Percentiles rank a stretch among this genome's conserved stretches.
These are phyloP conservation scores for Drosophila repleta DNA, from an alignment of 1,140 invertebrate genomes.

Conservation along the genomic window DNA sequence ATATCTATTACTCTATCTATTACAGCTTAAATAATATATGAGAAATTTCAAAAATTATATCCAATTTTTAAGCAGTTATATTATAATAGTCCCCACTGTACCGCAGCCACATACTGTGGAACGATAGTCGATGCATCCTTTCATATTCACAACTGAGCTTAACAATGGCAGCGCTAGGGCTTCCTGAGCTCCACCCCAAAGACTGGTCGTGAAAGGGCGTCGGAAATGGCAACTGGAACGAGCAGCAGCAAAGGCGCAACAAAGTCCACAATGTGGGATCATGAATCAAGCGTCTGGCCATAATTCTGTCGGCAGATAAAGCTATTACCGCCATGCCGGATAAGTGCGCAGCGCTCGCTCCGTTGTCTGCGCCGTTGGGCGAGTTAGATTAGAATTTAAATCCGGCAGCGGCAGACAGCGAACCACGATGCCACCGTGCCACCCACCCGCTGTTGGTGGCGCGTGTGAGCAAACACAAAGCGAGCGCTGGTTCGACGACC, in stretches of 20 bases:
- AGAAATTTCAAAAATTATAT: not conserved
- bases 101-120: not conserved
- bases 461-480: slow-evolving; percentile 55
- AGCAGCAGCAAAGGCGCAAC: slow-evolving; percentile 43
- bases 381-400: slow-evolving; percentile 79
- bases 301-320: slow-evolving; percentile 81
- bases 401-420: slow-evolving; percentile 43
- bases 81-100: slow-evolving; percentile 6
- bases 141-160: slow-evolving; percentile 54
- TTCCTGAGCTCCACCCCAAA: slow-evolving; percentile 42
- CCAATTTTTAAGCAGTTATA: not conserved
- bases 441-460: slow-evolving; percentile 25
- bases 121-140: slow-evolving; percentile 47
- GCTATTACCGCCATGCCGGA: slow-evolving; percentile 79
- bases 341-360: slow-evolving; percentile 60
- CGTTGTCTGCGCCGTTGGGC: slow-evolving; percentile 34
- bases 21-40: not conserved
- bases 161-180: slow-evolving; percentile 36
- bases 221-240: slow-evolving; percentile 8
- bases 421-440: slow-evolving; percentile 15
- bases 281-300: slow-evolving; percentile 73
- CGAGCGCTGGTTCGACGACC: slow-evolving; percentile 51
- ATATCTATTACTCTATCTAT: not conserved
- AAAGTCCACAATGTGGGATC: slow-evolving; percentile 55
- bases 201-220: slow-evolving; percentile 19